phyloP scores from a whole-genome alignment of 2,888 invertebrate genomes.

The Lasioglossum villosulum region DNA sequence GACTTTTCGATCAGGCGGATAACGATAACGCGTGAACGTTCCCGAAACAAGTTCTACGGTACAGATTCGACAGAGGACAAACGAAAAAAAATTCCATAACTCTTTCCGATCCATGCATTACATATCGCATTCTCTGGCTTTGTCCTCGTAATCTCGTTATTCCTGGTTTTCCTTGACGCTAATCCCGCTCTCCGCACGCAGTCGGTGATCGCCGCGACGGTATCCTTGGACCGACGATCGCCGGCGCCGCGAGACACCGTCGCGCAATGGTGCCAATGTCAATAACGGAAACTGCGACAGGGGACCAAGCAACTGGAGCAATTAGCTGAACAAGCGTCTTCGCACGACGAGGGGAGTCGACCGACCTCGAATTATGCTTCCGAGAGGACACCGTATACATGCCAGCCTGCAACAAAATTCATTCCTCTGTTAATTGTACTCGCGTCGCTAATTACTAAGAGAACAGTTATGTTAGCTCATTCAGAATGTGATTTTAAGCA shows the following conservation, averaged over 20 bases:
- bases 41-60: background rate
- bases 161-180: conserved; percentile 64
- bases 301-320: conserved; percentile 3
- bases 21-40: background rate
- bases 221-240: conserved; percentile 53
- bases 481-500: background rate
- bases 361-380: conserved; percentile 44
- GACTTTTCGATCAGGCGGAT: too few relatives aligned
- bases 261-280: conserved; percentile 63
- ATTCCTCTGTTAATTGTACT: background rate
- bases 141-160: conserved; percentile 46
- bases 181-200: conserved; percentile 54
- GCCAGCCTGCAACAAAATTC: background rate
- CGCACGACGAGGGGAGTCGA: background rate
- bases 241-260: conserved; percentile 39
- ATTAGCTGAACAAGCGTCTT: conserved; percentile 10
- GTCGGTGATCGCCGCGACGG: conserved; percentile 28
- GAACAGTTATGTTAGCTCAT: background rate
- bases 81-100: background rate
- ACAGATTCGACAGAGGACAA: background rate
- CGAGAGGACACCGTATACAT: conserved; percentile 26
- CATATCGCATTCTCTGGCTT: conserved; percentile 6
- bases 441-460: background rate
- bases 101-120: background rate
- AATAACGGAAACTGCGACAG: conserved; percentile 51